Percentiles rank a stretch among this genome's conserved stretches.
These are phyloP conservation scores for Notospermus geniculatus DNA, from an alignment of 1,140 invertebrate genomes.

Conservation along the genomic window DNA sequence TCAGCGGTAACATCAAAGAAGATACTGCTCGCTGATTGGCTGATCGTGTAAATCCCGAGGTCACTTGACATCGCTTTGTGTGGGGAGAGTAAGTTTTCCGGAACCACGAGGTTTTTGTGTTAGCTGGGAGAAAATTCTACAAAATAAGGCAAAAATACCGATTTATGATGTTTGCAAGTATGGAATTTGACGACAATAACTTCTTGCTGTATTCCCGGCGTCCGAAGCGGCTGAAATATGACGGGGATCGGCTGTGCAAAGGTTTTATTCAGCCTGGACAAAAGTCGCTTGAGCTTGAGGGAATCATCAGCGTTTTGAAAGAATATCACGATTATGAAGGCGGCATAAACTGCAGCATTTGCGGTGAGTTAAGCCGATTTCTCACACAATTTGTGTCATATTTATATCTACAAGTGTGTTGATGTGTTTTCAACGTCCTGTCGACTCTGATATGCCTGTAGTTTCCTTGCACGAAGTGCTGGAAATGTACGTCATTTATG, in stretches of 20 bases:
- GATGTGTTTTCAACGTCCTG: not conserved
- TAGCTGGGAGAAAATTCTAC: too few relatives aligned
- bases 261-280: slow-evolving; percentile 21
- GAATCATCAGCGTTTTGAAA: slow-evolving; percentile 37
- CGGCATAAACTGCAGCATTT: slow-evolving; percentile 47
- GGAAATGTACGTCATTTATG: not conserved
- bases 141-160: too few relatives aligned
- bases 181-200: too few relatives aligned
- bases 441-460: not conserved
- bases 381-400: not conserved
- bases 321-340: slow-evolving; percentile 43
- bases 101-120: too few relatives aligned
- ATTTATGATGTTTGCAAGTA: too few relatives aligned
- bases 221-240: slow-evolving; percentile 29
- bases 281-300: slow-evolving; percentile 34
- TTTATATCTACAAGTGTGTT: too few relatives aligned
- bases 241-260: slow-evolving; percentile 25
- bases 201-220: slow-evolving; percentile 20
- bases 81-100: too few relatives aligned
- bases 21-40: too few relatives aligned
- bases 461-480: not conserved
- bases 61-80: too few relatives aligned
- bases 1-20: too few relatives aligned
- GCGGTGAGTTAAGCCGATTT: slow-evolving; percentile 33
- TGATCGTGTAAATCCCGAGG: too few relatives aligned